A percentile compares a stretch with the other conserved stretches of the same genome.
Evolutionary conservation across 2,113 vertebrate species (phyloP).

Genomic region (Chroicocephalus ridibundus): DNA sequence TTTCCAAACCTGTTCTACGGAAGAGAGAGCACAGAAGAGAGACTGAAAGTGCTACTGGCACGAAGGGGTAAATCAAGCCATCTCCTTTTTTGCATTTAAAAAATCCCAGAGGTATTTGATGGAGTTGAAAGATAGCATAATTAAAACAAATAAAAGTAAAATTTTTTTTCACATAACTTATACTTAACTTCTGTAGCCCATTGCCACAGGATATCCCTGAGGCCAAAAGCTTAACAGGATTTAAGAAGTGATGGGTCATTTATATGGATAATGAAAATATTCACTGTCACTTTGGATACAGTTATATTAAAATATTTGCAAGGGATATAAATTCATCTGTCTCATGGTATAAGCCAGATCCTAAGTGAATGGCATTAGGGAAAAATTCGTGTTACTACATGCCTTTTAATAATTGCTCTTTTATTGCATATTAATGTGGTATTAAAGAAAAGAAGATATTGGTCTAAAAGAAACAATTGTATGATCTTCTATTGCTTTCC

Average conservation of each 20-base stretch:
- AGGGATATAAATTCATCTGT: conserved; percentile 7
- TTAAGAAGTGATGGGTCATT: conserved; percentile 37
- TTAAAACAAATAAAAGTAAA: neutral
- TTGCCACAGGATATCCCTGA: neutral
- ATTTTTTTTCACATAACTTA: neutral
- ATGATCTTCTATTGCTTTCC: neutral
- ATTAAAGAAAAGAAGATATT: neutral
- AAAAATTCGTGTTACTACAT: neutral
- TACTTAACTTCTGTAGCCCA: neutral
- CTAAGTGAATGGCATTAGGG: neutral
- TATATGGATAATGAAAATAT: conserved; percentile 44
- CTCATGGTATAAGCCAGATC: neutral
- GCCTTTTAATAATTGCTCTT: neutral
- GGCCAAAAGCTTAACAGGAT: conserved; percentile 23
- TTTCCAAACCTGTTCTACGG: neutral
- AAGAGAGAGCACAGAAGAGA: neutral
- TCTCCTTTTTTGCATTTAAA: neutral
- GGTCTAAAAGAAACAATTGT: neutral
- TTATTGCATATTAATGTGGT: neutral
- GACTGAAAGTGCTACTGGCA: neutral
- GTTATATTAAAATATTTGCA: conserved; percentile 42
- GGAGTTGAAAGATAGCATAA: neutral
- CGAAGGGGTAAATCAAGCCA: neutral
- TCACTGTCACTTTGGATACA: conserved; percentile 23
- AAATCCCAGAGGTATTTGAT: neutral